Conservation (phyloP, 2,888 invertebrate genomes). For the Smittia sp. region DNA sequence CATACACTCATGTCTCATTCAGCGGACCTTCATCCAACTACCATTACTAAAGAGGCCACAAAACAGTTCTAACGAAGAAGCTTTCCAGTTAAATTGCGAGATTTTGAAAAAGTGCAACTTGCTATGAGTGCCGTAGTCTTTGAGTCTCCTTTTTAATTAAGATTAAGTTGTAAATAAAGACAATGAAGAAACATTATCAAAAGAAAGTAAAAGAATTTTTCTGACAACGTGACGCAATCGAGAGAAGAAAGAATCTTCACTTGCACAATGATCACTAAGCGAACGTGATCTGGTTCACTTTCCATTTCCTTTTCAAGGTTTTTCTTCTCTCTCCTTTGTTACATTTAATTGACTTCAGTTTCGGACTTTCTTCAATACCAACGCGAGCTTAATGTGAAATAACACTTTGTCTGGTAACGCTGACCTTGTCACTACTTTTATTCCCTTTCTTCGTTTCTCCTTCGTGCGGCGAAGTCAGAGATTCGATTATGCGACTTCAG, state of each 20-base stretch:
- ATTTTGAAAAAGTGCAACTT: neutral
- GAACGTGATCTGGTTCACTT: neutral
- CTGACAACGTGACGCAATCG: neutral
- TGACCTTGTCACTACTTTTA: constrained; percentile 30
- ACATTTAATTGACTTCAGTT: neutral
- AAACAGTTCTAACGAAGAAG: neutral
- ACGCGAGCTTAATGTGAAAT: neutral
- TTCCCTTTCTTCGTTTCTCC: neutral
- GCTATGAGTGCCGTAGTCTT: constrained; percentile 13
- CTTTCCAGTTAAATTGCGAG: neutral
- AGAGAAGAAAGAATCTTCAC: neutral
- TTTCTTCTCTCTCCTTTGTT: neutral
- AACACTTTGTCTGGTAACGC: neutral
- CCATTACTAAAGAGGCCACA: constrained; percentile 27
- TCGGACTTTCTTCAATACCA: neutral
- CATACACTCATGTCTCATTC: constrained; percentile 27
- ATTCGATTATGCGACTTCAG: neutral
- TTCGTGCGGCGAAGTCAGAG: neutral
- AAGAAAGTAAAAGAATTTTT: neutral
- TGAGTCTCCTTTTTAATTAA: constrained; percentile 9
- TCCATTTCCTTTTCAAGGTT: neutral
- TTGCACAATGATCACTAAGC: neutral
- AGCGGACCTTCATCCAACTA: constrained; percentile 25
- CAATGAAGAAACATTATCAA: neutral
- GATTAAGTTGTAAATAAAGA: neutral